phyloP scores from a whole-genome alignment of 1,140 invertebrate genomes.

The Heliconius hermathena region DNA sequence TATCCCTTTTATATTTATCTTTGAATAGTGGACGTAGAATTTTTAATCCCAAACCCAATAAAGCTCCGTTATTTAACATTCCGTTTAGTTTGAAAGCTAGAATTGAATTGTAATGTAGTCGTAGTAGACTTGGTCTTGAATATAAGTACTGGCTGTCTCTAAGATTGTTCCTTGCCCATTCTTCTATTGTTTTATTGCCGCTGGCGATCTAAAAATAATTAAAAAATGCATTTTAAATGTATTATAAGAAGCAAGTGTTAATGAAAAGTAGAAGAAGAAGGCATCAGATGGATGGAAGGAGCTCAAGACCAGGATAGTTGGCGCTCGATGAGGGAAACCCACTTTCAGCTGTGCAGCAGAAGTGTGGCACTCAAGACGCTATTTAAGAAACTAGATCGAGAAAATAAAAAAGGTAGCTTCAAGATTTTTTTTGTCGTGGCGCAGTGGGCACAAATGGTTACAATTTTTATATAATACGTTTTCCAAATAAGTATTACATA shows the following conservation, averaged over 20 bases:
- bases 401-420: background rate
- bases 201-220: constrained; percentile 84
- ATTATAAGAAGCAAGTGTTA: background rate
- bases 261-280: too few relatives aligned
- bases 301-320: too few relatives aligned
- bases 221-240: background rate
- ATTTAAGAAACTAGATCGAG: background rate
- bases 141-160: constrained; percentile 90
- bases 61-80: constrained; percentile 88
- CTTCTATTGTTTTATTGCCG: constrained; percentile 89
- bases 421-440: too few relatives aligned
- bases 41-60: constrained; percentile 88
- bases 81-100: constrained; percentile 86
- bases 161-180: constrained; percentile 87
- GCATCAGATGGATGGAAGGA: too few relatives aligned
- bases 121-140: constrained; percentile 88
- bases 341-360: too few relatives aligned
- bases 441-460: too few relatives aligned
- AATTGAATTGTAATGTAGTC: constrained; percentile 88
- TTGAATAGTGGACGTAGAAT: constrained; percentile 88
- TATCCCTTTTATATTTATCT: constrained; percentile 85
- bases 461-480: too few relatives aligned
- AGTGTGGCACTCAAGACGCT: background rate
- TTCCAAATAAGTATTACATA: too few relatives aligned
- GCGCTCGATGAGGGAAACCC: too few relatives aligned